Conservation (phyloP, 2,797 vertebrate genomes). For the Sebastiscus albofasciatus region DNA sequence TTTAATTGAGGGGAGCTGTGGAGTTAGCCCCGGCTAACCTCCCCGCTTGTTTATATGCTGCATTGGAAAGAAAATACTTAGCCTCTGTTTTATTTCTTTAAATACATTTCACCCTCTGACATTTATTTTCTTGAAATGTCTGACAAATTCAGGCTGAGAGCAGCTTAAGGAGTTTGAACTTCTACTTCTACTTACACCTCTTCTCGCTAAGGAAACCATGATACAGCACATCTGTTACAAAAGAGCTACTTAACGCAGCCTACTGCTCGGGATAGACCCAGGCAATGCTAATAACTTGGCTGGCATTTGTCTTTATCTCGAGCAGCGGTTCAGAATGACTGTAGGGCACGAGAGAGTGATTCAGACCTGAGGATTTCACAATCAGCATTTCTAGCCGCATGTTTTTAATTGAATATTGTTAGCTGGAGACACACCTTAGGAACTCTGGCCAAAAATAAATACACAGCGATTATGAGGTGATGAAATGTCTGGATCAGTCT, state of each 20-base stretch:
- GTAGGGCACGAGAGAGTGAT: constrained; percentile 2
- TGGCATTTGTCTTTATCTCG: not conserved
- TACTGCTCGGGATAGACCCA: not conserved
- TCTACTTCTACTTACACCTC: not conserved
- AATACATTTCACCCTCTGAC: constrained; percentile 9
- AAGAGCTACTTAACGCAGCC: constrained; percentile 1
- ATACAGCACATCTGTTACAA: not conserved
- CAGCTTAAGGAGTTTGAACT: constrained; percentile 14
- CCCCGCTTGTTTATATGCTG: not conserved
- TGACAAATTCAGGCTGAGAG: not conserved
- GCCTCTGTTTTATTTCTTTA: not conserved
- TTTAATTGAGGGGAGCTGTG: not conserved
- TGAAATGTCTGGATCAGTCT: constrained; percentile 19
- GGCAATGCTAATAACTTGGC: not conserved
- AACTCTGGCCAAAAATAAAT: constrained; percentile 19
- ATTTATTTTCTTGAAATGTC: not conserved
- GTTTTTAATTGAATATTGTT: constrained; percentile 16
- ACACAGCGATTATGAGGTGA: not conserved
- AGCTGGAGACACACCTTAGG: constrained; percentile 1
- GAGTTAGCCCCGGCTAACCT: not conserved
- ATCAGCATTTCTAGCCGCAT: not conserved
- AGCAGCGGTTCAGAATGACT: constrained; percentile 6
- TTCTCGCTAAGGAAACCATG: not conserved
- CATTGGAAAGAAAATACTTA: not conserved
- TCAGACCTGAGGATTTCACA: constrained; percentile 22